phyloP scores from a whole-genome alignment of 2,888 invertebrate genomes.

The Baccha elongata region DNA sequence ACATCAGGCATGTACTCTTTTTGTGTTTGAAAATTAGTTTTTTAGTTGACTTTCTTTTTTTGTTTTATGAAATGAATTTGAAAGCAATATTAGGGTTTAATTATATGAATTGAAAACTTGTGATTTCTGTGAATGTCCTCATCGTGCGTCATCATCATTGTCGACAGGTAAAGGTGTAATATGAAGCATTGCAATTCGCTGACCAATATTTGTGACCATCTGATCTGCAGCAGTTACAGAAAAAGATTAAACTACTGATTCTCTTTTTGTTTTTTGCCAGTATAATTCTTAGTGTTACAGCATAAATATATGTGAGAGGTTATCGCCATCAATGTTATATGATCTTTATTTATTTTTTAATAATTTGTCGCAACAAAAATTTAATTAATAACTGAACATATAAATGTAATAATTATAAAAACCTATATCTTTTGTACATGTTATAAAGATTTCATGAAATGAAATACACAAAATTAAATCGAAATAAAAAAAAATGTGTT shows the following conservation, averaged over 20 bases:
- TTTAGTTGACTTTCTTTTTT: constrained; percentile 46
- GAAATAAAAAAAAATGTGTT: constrained; percentile 28
- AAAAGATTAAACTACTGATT: constrained; percentile 9
- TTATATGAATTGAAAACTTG: constrained; percentile 48
- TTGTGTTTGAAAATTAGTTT: constrained; percentile 41
- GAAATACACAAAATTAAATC: constrained; percentile 67
- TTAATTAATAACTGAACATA: constrained; percentile 51
- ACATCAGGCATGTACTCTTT: constrained; percentile 27
- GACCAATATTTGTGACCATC: constrained; percentile 13
- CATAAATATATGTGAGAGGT: constrained; percentile 38
- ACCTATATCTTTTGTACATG: constrained; percentile 74
- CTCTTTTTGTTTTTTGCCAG: constrained; percentile 1
- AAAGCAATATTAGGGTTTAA: constrained; percentile 72
- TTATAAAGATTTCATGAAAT: constrained; percentile 71
- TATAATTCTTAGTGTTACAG: not conserved
- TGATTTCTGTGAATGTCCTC: constrained; percentile 42
- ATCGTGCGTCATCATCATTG: constrained; percentile 6
- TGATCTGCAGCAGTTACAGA: constrained; percentile 30
- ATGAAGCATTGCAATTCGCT: not conserved
- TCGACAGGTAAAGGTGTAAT: not conserved
- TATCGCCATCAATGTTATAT: constrained; percentile 62
- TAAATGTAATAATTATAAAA: constrained; percentile 60
- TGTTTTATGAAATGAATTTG: constrained; percentile 52
- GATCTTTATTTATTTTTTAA: constrained; percentile 63
- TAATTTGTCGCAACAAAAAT: constrained; percentile 57